Conservation (phyloP, 2,113 vertebrate species). For the Tinamus guttatus region DNA sequence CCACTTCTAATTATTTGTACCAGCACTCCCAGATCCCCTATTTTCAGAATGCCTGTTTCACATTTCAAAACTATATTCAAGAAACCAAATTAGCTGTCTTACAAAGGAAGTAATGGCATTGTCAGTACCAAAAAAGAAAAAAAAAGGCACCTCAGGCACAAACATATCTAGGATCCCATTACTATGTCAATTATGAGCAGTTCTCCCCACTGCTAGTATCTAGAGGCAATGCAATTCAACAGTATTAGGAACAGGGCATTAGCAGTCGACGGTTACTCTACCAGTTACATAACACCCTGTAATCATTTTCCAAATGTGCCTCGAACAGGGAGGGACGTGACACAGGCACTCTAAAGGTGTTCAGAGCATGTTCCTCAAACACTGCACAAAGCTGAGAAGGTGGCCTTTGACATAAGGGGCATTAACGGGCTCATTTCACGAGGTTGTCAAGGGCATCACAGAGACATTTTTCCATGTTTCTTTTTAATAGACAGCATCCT, state of each 20-base stretch:
- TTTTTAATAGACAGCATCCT: neutral
- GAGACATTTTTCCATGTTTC: neutral
- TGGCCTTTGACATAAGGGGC: fast-evolving
- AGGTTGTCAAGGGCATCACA: fast-evolving
- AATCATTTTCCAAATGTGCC: neutral
- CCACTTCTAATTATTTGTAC: neutral
- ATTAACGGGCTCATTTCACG: neutral
- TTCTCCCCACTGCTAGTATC: neutral
- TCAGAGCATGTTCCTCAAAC: neutral
- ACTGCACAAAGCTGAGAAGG: neutral
- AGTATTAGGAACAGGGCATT: neutral
- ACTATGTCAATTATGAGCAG: neutral
- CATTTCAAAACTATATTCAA: neutral
- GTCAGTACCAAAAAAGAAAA: neutral
- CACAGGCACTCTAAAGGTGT: neutral
- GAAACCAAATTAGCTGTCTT: neutral
- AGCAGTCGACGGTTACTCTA: neutral
- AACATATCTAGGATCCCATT: neutral
- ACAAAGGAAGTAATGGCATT: neutral
- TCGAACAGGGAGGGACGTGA: neutral
- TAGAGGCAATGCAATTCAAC: neutral
- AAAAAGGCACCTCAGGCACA: neutral
- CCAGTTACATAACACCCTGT: neutral
- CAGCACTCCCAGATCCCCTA: neutral
- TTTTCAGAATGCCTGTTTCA: neutral